Percentiles rank a stretch among this genome's conserved stretches.
phyloP scores from a whole-genome alignment of 2,888 invertebrate genomes.

The Callosobruchus maculatus region DNA sequence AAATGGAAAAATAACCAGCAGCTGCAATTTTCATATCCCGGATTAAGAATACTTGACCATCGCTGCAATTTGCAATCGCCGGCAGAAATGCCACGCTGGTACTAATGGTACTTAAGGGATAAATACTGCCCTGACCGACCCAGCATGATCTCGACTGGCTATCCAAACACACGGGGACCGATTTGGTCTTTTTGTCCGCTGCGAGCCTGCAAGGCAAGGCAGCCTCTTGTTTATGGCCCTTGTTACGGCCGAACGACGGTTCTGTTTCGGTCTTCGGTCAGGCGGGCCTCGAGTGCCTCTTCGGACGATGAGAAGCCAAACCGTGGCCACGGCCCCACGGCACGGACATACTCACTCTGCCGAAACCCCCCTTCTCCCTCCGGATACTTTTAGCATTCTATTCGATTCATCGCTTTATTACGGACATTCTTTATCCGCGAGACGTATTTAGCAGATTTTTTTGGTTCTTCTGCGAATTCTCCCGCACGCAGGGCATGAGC shows the following conservation, averaged over 20 bases:
- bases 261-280: background rate
- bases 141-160: background rate
- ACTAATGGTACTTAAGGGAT: no score
- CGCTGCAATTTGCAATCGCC: no score
- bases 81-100: no score
- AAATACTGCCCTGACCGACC: background rate
- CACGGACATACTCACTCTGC: no score
- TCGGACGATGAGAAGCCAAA: background rate
- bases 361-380: background rate
- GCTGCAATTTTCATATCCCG: no score
- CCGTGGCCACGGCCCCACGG: background rate
- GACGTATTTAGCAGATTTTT: no score
- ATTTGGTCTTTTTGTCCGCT: background rate
- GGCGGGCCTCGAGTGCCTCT: background rate
- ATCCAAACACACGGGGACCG: background rate
- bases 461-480: no score
- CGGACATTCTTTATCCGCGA: background rate
- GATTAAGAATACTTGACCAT: no score
- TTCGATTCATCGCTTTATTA: background rate
- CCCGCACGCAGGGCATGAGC: no score
- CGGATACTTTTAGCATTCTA: background rate
- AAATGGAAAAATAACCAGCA: no score
- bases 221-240: background rate
- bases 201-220: no score
- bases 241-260: background rate